A percentile compares a stretch with the other conserved stretches of the same genome.
Evolutionary conservation across 2,888 invertebrate genomes (phyloP).

Genomic region (Augiades crinisus): DNA sequence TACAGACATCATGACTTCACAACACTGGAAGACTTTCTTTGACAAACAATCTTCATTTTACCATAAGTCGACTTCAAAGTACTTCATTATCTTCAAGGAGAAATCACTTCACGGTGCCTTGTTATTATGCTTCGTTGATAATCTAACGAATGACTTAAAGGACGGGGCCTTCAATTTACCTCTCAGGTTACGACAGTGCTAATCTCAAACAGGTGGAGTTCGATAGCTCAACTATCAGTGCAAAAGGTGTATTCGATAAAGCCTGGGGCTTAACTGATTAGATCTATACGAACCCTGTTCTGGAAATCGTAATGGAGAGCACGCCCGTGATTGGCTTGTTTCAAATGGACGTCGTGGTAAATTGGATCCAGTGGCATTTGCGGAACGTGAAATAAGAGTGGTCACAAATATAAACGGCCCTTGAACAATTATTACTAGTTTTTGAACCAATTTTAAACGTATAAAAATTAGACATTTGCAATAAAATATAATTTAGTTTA

Average conservation of each 20-base stretch:
- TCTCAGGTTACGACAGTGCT: slow-evolving; percentile 7
- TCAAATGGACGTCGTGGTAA: slow-evolving; percentile 64
- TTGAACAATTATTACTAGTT: too few species aligned
- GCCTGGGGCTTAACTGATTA: slow-evolving; percentile 62
- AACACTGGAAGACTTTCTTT: not conserved
- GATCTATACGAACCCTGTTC: slow-evolving; percentile 49
- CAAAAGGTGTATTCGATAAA: slow-evolving; percentile 65
- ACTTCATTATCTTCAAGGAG: slow-evolving; percentile 20
- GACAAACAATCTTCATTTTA: slow-evolving; percentile 29
- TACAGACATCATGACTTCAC: not conserved
- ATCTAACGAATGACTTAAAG: slow-evolving; percentile 16
- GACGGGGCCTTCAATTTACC: slow-evolving; percentile 13
- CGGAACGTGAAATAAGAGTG: slow-evolving; percentile 40
- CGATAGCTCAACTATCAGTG: slow-evolving; percentile 54
- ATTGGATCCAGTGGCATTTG: slow-evolving; percentile 68
- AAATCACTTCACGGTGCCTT: slow-evolving; percentile 16
- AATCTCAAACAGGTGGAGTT: slow-evolving; percentile 30
- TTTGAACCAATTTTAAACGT: not conserved
- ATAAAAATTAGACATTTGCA: too few species aligned
- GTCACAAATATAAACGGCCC: slow-evolving; percentile 15
- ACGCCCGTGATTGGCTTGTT: slow-evolving; percentile 68
- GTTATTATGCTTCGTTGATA: slow-evolving; percentile 14
- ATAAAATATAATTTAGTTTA: too few species aligned
- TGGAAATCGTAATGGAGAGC: slow-evolving; percentile 58
- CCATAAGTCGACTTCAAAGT: slow-evolving; percentile 13